Base-by-base conservation (phyloP, 2,113 vertebrate genomes). In the Lanius collurio region DNA sequence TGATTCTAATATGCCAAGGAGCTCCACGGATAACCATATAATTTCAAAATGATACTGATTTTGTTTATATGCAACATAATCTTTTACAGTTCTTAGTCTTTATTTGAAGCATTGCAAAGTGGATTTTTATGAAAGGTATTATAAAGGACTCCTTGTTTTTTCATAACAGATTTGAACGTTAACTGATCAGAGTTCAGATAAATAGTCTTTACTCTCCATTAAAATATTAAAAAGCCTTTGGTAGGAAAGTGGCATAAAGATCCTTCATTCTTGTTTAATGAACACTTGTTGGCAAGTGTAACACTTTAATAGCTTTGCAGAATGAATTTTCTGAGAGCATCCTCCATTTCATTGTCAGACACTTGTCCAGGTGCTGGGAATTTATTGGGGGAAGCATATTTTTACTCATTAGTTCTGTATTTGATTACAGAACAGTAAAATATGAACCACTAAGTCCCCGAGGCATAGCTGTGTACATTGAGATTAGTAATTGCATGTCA, bases 401-500 rank as follows among this genome's bases (percentile, higher is more conserved):
- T 98, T 98, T 98, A 98, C 98, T 99, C 98, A 98, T 99, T 99
- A 98, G 98, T 98, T 98, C 98, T 99, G 98, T 98, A 98, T 98
- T 98, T 99, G 98, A 99, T 99, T 99, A 98, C 97, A 98, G 98
- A 98, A 98, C 97, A 98, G 98, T 98, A 98, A 99, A 98, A 99
- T 98, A 98, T 98, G 99, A 99, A 98, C 98, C 98, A 98, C 98
- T 98, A 97, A 97, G 98, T 98, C 98, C 99, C 99, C 50, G 96
- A 97, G 98, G 99, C 99, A 97, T 98, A 97, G 97, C 98, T 97
- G 98, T 98, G 98, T 98, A 98, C 98, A 98, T 98, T 98, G 98
- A 98, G 98, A 98, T 98, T 98, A 98, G 98, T 99, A 99, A 99
- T 99, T 99, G 98, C 98, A 97, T 99, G 99, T 99, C 99, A 98